Evolutionary conservation across 2,888 invertebrate genomes (phyloP), one percentile per base, ranked within the genome.

Genomic region (Xanthia togata): DNA sequence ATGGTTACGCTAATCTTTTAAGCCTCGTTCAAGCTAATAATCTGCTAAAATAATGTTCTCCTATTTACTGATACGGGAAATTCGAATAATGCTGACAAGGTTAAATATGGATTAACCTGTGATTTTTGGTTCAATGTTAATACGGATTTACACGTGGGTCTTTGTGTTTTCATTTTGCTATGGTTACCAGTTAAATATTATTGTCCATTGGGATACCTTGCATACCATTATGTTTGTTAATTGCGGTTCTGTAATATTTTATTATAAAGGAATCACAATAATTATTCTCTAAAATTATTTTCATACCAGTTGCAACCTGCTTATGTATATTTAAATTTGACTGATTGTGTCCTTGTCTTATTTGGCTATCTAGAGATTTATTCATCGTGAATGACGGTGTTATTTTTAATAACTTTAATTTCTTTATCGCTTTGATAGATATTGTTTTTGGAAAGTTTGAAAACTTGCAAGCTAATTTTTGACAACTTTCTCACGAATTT

Each of bases 1-100:
- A 86, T 75, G 78, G 71, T 64, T 59, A 55, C 38, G 53, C 41
- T 81, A 76, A 79, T 77, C 74, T 76, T 70, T 50, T 81, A 74
- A 82, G 76, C 72, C 60, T 53, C 35, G 60, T 62, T 69, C 41
- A 76, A 67, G 65, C 14, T 78, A 65, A 82, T 80, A 82, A 86
- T 84, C 78, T 74, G 26, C 11, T 69, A 50, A 80, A 86, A 78
- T 71, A 71, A 78, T 65, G 44, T 65, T 53, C 9, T 44, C 17
- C 41, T 65, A 60, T 65, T 76, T 78, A 81, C 38, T 44, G 68
- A 63, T 60, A 69, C 5, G 12, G 31, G 47, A 50, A 80, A 50
- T 53, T 67, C 6, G 47, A 70, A 73, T 67, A 53, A 31, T 55
- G 55, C n/a, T 77, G 20, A 59, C 50, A 50, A 55, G 14, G 20